phyloP scores from a whole-genome alignment of 2,113 vertebrate genomes.

The cattle (Bos taurus) region ARS-UCD2.0 NC_037344.1:31206001-31206500 shows the following conservation, averaged over 20 bases:
- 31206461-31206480: not conserved
- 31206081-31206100: not conserved
- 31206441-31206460: not conserved
- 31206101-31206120: not conserved
- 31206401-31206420: not conserved
- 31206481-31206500: not conserved
- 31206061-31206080: not conserved
- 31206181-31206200: not conserved
- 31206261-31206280: not conserved
- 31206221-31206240: not conserved
- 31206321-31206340: not conserved
- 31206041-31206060: not conserved
- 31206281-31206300: not conserved
- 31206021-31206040: not conserved
- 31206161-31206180: not conserved
- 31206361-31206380: not conserved
- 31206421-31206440: not conserved
- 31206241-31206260: not conserved
- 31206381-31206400: not conserved
- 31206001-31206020: not conserved
- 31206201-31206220: rapidly evolving
- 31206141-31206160: not conserved
- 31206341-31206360: not conserved
- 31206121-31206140: not conserved
- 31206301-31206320: not conserved